These are phyloP conservation scores for Peromyscus maniculatus DNA, from an alignment of 2,113 vertebrate genomes.

Conservation along the genomic window DNA sequence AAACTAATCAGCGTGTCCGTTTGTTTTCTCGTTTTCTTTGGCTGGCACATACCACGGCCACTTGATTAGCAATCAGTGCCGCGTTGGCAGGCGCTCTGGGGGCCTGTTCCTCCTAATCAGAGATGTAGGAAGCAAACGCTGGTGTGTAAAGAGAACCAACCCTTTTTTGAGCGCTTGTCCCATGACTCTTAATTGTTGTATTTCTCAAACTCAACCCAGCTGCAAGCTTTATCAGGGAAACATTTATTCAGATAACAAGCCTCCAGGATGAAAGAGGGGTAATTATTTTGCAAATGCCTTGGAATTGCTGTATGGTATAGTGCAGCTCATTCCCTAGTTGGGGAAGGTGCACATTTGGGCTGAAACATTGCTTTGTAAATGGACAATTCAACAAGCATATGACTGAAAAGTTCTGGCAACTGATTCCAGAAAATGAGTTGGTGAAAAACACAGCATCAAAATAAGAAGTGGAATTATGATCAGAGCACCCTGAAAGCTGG, in stretches of 20 bases:
- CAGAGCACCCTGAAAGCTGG: background rate
- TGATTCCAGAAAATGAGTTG: conserved; percentile 24
- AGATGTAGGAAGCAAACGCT: conserved; percentile 66
- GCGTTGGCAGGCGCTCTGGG: conserved; percentile 47
- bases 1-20: conserved; percentile 76
- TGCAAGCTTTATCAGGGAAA: conserved; percentile 82
- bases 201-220: conserved; percentile 81
- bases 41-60: conserved; percentile 64
- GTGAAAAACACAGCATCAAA: conserved; percentile 50
- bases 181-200: conserved; percentile 82
- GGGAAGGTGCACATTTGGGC: conserved; percentile 62
- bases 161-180: conserved; percentile 79
- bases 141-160: conserved; percentile 75
- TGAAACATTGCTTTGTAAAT: conserved; percentile 63
- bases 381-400: conserved; percentile 57
- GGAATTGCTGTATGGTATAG: conserved; percentile 60
- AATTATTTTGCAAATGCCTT: conserved; percentile 78
- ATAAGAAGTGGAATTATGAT: background rate
- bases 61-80: conserved; percentile 82
- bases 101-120: conserved; percentile 71
- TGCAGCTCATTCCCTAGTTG: conserved; percentile 30
- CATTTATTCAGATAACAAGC: conserved; percentile 84
- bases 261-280: conserved; percentile 67
- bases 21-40: conserved; percentile 77
- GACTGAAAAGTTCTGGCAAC: conserved; percentile 49